phyloP scores from a whole-genome alignment of 2,888 invertebrate genomes.

The Sussaba pulchella region DNA sequence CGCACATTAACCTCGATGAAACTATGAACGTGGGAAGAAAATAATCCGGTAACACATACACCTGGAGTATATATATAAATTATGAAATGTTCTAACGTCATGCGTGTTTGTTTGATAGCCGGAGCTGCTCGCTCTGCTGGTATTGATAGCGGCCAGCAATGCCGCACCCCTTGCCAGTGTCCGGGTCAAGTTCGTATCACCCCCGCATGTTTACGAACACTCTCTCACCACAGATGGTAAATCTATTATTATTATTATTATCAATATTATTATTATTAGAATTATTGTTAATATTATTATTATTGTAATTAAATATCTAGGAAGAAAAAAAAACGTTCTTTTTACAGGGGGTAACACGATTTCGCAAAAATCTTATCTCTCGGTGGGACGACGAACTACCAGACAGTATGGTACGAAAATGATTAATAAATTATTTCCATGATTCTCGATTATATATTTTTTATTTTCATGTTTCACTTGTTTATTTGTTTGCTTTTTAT shows the following conservation, averaged over 20 bases:
- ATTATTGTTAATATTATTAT: background rate
- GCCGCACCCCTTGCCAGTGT: constrained; percentile 79
- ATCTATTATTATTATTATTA: constrained; percentile 32
- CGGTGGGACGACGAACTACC: constrained; percentile 75
- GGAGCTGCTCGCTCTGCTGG: constrained; percentile 70
- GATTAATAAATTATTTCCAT: background rate
- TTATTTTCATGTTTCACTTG: background rate
- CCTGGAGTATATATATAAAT: constrained; percentile 8
- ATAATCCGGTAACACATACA: constrained; percentile 1
- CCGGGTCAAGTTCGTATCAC: constrained; percentile 80
- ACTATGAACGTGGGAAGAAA: constrained; percentile 14
- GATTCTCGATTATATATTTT: constrained; percentile 16
- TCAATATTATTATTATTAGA: background rate
- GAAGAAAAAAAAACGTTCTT: constrained; percentile 1
- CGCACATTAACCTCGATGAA: constrained; percentile 35
- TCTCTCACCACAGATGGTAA: constrained; percentile 79
- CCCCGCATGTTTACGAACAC: constrained; percentile 80
- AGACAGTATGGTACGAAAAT: constrained; percentile 70
- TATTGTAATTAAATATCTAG: background rate
- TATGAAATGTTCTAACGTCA: constrained; percentile 7
- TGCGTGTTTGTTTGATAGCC: constrained; percentile 67
- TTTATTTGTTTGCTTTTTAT: background rate
- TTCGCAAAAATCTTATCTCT: constrained; percentile 78
- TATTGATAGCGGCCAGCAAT: constrained; percentile 67
- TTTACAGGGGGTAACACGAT: constrained; percentile 76